Conservation (phyloP, 1,140 invertebrate species). For the Acyrthosiphon pisum region DNA sequence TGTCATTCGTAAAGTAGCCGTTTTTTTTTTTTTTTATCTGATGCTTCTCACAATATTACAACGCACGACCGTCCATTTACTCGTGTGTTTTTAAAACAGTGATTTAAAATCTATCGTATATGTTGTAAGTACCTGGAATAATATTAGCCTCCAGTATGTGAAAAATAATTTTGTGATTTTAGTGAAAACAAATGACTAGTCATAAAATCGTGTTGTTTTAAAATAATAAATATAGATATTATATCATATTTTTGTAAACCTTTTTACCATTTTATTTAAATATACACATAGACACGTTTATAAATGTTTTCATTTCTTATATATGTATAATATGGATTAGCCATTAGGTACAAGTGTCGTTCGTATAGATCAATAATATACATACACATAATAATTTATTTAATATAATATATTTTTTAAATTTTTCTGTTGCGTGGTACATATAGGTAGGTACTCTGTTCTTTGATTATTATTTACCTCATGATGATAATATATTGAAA, state of each 20-base stretch:
- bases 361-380: neutral
- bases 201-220: neutral
- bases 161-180: neutral
- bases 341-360: neutral
- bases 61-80: neutral
- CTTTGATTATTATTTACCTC: neutral
- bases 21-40: neutral
- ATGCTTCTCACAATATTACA: neutral
- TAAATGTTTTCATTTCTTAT: neutral
- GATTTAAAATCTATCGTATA: neutral
- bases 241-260: neutral
- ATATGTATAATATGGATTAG: neutral
- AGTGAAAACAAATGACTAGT: neutral
- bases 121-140: neutral
- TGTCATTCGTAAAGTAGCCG: slow-evolving; percentile 27
- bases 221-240: neutral
- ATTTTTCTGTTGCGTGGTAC: neutral
- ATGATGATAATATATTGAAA: neutral
- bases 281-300: neutral
- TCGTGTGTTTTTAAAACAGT: neutral
- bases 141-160: neutral
- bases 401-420: neutral
- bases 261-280: neutral
- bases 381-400: neutral
- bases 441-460: neutral